Evolutionary conservation across 2,888 invertebrate genomes (phyloP), one percentile per base, ranked within the genome.

Genomic region (Chironomus tentans): DNA sequence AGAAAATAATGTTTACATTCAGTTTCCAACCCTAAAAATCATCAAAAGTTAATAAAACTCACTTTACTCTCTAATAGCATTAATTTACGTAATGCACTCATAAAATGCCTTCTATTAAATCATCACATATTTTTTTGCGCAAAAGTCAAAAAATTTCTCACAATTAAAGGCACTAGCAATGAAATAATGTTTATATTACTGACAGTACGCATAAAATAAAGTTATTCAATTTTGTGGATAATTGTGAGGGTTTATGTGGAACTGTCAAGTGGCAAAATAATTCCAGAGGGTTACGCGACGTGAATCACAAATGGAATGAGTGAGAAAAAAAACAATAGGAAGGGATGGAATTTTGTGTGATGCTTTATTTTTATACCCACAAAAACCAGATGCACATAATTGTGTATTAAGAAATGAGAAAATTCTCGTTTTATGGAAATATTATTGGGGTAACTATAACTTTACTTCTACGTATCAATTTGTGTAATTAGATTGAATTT

Each of bases 361-460:
- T 68, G 74, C 38, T 71, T 61, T 22, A 56, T 56, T 13, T 21
- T 65, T 22, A 65, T 21, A 24, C 38, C 65, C 65, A 21, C 46
- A 48, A 70, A 70, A 70, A 70, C 71, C 74, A 74, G 74, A 72
- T 46, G 68, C 46, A 68, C 74, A 68, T 61, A 21, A 21, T 13
- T 24, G 65, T 24, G 13, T 24, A 65, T 65, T 65, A 24, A 65
- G 65, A 65, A 24, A 24, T 24, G 22, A 21, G 21, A 21, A 65
- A 65, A 65, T 38, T 38, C 10, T 38, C 38, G 10, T 38, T 38
- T 38, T 38, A 38, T 38, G 38, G 38, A 38, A 38, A 10, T 38
- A 38, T 38, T 38, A 38, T 38, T 38, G 38, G 38, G 38, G 38
- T 38, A 38, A 38, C 10, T 38, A 38, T 38, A 38, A 38, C 10